Evolutionary conservation across 2,797 vertebrate genomes (phyloP).

Genomic region (Melopsittacus undulatus): DNA sequence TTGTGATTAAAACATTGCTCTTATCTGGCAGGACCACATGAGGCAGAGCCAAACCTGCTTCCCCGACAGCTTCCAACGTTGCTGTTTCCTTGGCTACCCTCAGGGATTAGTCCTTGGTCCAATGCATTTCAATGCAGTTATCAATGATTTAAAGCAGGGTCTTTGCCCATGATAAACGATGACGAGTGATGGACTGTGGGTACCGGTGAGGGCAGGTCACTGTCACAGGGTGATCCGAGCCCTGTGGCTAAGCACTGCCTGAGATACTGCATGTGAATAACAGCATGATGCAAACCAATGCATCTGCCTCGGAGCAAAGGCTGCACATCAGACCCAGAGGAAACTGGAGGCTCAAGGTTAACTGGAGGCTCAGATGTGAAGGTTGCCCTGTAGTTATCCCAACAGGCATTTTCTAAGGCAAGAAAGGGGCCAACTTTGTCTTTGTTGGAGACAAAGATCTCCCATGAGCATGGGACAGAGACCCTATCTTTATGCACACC

Average conservation of each 20-base stretch:
- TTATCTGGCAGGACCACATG: background rate
- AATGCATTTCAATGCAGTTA: background rate
- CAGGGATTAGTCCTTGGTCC: background rate
- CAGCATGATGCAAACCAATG: background rate
- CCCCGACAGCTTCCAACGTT: background rate
- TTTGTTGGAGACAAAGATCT: background rate
- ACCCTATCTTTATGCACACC: background rate
- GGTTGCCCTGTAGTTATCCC: background rate
- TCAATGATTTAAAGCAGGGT: background rate
- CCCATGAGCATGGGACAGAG: accelerated
- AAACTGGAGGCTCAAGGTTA: background rate
- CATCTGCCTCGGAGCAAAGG: background rate
- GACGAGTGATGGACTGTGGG: accelerated
- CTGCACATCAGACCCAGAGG: background rate
- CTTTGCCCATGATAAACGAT: background rate
- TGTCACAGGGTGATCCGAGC: accelerated
- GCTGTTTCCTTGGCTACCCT: background rate
- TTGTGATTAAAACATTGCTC: conserved; percentile 41
- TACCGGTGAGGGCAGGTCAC: background rate
- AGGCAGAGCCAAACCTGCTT: background rate
- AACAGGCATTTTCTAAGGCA: background rate
- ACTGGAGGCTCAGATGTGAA: background rate
- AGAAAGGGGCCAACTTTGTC: background rate
- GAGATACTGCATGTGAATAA: background rate
- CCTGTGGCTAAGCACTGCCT: background rate